phyloP scores from a whole-genome alignment of 2,888 invertebrate species.

The Octonoba sinensis region DNA sequence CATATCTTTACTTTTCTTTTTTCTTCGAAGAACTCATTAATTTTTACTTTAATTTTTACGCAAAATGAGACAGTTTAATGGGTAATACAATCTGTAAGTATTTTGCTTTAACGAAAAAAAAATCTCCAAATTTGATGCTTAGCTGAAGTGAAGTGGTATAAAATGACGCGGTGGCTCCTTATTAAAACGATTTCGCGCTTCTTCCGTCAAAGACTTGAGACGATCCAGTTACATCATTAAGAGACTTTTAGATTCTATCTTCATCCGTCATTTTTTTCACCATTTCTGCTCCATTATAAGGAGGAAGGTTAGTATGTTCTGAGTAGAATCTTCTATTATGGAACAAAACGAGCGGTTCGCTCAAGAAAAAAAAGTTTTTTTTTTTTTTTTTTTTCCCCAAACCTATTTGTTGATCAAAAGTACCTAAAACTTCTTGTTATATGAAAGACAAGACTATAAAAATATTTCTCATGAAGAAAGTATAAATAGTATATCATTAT shows the following conservation, averaged over 20 bases:
- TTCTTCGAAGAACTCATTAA: conserved; percentile 37
- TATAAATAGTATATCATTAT: too few relatives aligned
- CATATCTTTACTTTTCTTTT: conserved; percentile 3
- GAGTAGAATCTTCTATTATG: conserved; percentile 10
- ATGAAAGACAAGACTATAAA: too few relatives aligned
- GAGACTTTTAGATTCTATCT: conserved; percentile 5
- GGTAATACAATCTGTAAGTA: conserved; percentile 33
- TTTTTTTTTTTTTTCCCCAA: too few relatives aligned
- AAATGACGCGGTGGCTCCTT: conserved; percentile 25
- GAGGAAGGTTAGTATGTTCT: not conserved
- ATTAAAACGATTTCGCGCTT: conserved; percentile 50
- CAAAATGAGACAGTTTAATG: conserved; percentile 40
- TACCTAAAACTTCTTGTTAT: too few relatives aligned
- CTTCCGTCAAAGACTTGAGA: conserved; percentile 31
- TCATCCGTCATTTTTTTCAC: conserved; percentile 12
- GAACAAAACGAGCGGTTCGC: not conserved
- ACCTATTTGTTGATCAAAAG: too few relatives aligned
- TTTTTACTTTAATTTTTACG: conserved; percentile 18
- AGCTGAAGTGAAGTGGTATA: not conserved
- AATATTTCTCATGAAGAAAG: too few relatives aligned
- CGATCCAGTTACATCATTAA: conserved; percentile 52
- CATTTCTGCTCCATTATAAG: not conserved
- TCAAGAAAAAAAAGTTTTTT: too few relatives aligned
- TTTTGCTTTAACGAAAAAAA: conserved; percentile 20
- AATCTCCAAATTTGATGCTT: not conserved